Base-by-base conservation (phyloP, 2,797 vertebrate species). In the Chanos chanos region DNA sequence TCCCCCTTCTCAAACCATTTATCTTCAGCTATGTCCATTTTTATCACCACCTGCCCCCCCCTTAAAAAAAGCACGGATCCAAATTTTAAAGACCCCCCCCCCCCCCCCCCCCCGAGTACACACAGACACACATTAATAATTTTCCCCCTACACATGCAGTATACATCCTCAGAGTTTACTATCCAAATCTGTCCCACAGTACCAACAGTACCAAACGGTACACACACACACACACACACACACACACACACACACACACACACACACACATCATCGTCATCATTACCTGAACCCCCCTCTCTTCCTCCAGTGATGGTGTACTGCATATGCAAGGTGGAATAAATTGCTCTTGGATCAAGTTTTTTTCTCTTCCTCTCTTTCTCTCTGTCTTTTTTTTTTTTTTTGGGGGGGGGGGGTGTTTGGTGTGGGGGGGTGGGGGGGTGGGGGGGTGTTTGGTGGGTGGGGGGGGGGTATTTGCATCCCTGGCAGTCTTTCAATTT, bases 1-100 rank as follows among this genome's bases (percentile, higher is more conserved):
- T 93, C 88, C 85, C 89, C 95, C 93, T 96, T 96, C 94, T 96
- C 92, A 92, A 95, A 93, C 91, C 94, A 98, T 97, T 96, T 93
- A 95, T 98, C 96, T 96, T 98, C 90, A 76, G 91, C 93, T 93
- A 84, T 83, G 91, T 92, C 92, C 93, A 93, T 96, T 98, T 97
- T 98, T 94, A 98, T 97, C 96, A 96, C 91, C 90, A 87, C 90
- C n/a, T n/a, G n/a, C n/a, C n/a, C n/a, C n/a, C n/a, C n/a, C n/a
- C n/a, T n/a, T n/a, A n/a, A n/a, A n/a, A n/a, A n/a, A n/a, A n/a
- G n/a, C n/a, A n/a, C n/a, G n/a, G n/a, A n/a, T n/a, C n/a, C n/a
- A n/a, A n/a, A n/a, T n/a, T n/a, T n/a, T n/a, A n/a, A n/a, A n/a
- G n/a, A n/a, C n/a, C n/a, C n/a, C n/a, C n/a, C n/a, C n/a, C n/a